Conservation (phyloP, 2,797 vertebrate species). For the Darevskia nairensis region DNA sequence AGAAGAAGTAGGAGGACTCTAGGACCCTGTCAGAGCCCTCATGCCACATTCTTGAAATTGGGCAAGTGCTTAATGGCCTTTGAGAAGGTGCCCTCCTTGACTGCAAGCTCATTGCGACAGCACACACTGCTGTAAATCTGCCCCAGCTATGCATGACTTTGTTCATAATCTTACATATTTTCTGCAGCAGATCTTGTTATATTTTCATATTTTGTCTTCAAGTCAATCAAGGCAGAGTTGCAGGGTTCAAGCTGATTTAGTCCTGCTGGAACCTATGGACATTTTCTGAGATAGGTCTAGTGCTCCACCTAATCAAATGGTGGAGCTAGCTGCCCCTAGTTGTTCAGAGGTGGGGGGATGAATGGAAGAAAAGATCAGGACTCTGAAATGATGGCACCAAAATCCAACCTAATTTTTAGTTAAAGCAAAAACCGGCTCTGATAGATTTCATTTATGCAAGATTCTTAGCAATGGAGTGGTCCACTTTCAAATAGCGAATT, state of each 20-base stretch:
- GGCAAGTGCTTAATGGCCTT: too few species aligned
- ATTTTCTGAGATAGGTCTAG: neutral
- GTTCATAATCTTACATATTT: neutral
- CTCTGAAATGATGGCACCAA: neutral
- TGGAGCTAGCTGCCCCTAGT: neutral
- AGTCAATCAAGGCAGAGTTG: neutral
- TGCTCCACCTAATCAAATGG: neutral
- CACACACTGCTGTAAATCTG: too few species aligned
- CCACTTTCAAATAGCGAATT: conserved; percentile 52
- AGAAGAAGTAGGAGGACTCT: too few species aligned
- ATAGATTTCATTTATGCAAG: accelerated
- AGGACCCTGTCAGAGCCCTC: too few species aligned
- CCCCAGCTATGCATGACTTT: accelerated
- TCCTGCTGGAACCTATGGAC: neutral
- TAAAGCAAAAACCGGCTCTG: conserved; percentile 44
- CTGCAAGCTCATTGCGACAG: too few species aligned
- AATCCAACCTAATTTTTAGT: conserved; percentile 43
- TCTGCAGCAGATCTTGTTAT: neutral
- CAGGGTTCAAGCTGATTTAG: neutral
- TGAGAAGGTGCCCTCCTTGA: too few species aligned
- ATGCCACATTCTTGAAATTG: too few species aligned
- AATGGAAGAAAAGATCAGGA: neutral
- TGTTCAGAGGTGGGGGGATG: neutral
- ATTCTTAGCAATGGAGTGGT: conserved; percentile 54
- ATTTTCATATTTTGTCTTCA: neutral